Percentiles rank a stretch among this genome's conserved stretches.
Evolutionary conservation across 1,140 invertebrate species (phyloP).

Genomic region (Micrasema minimum): DNA sequence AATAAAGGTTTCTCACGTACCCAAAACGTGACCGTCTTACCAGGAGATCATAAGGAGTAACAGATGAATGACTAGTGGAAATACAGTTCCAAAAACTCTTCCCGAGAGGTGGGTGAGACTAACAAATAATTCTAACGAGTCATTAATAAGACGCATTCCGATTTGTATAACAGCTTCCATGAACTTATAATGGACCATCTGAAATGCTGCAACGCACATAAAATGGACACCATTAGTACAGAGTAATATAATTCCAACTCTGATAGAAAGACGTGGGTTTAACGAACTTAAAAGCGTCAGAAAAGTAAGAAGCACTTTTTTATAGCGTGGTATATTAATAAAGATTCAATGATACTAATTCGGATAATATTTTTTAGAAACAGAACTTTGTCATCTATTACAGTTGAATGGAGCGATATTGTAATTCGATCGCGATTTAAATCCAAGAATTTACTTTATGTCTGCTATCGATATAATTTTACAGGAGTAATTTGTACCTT

Average conservation of each 20-base stretch:
- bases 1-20: background rate
- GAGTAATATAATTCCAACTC: slow-evolving; percentile 3
- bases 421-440: too few species aligned
- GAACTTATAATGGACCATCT: background rate
- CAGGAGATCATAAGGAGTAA: background rate
- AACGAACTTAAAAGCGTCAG: background rate
- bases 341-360: too few species aligned
- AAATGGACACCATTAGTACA: background rate
- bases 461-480: too few species aligned
- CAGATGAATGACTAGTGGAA: slow-evolving; percentile 4
- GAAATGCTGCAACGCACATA: slow-evolving; percentile 14
- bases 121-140: slow-evolving; percentile 15
- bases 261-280: slow-evolving; percentile 14
- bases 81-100: slow-evolving; percentile 6
- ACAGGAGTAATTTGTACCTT: too few species aligned
- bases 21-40: background rate
- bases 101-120: slow-evolving; percentile 4
- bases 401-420: too few species aligned
- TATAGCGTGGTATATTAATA: too few species aligned
- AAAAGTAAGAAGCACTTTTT: too few species aligned
- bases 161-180: slow-evolving; percentile 5
- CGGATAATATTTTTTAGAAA: too few species aligned
- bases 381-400: too few species aligned
- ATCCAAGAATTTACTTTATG: too few species aligned
- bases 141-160: slow-evolving; percentile 23